Evolutionary conservation across 2,888 invertebrate genomes (phyloP).

Genomic region (Leucozona laternaria): DNA sequence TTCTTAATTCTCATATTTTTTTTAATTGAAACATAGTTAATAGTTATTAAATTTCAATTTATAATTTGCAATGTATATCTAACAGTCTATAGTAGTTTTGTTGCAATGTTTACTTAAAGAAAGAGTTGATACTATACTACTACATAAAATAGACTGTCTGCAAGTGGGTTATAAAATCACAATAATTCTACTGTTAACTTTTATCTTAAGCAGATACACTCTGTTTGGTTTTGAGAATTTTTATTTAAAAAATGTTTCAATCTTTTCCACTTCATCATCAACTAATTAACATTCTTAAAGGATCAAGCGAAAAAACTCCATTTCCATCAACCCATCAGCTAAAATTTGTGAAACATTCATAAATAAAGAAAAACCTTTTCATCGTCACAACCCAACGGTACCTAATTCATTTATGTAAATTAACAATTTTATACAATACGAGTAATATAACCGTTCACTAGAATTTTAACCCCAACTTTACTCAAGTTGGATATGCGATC

Average conservation of each 20-base stretch:
- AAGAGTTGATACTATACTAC: too few species aligned
- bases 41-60: too few species aligned
- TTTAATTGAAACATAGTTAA: too few species aligned
- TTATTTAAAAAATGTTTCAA: neutral
- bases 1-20: too few species aligned
- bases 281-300: constrained; percentile 32
- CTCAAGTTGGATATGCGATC: constrained; percentile 39
- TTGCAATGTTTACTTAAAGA: too few species aligned
- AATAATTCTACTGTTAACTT: neutral
- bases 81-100: too few species aligned
- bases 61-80: too few species aligned
- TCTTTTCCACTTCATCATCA: constrained; percentile 4
- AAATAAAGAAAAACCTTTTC: constrained; percentile 12
- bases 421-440: constrained; percentile 47
- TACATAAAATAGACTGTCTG: too few species aligned
- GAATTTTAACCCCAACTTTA: neutral
- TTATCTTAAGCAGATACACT: neutral
- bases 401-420: constrained; percentile 65
- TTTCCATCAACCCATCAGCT: neutral
- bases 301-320: neutral
- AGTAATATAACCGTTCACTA: constrained; percentile 37
- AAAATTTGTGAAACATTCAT: constrained; percentile 1
- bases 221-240: neutral
- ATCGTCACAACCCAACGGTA: constrained; percentile 4
- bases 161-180: too few species aligned